phyloP scores from a whole-genome alignment of 1,140 invertebrate species.

The Probaryconus sp. region DNA sequence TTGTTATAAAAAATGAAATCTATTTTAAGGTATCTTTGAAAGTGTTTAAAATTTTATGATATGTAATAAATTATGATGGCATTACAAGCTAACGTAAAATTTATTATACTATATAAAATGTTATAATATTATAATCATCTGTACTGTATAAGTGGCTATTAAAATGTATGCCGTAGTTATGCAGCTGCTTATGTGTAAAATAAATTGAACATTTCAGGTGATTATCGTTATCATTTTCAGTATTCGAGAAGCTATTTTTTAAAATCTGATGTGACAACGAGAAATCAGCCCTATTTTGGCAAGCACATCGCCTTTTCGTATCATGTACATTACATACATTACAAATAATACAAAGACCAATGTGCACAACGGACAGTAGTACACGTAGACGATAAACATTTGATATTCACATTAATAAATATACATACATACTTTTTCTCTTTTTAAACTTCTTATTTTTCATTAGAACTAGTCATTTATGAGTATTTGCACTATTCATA shows the following conservation, averaged over 20 bases:
- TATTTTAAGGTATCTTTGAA: too few species aligned
- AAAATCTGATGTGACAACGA: constrained; percentile 7
- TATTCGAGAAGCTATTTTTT: constrained; percentile 31
- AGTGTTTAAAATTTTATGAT: too few species aligned
- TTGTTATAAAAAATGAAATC: too few species aligned
- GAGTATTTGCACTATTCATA: constrained; percentile 29
- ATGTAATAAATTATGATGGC: too few species aligned
- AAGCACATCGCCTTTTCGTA: constrained; percentile 22
- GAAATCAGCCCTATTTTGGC: constrained; percentile 6
- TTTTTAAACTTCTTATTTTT: too few species aligned
- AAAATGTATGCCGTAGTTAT: too few species aligned
- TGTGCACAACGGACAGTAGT: constrained; percentile 54
- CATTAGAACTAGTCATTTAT: constrained; percentile 19
- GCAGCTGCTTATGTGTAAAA: background rate
- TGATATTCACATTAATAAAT: constrained; percentile 47
- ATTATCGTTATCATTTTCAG: constrained; percentile 10
- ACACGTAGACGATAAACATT: constrained; percentile 42
- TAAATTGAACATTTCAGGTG: background rate
- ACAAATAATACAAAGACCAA: constrained; percentile 64
- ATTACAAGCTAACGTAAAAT: too few species aligned
- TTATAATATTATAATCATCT: too few species aligned
- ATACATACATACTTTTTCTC: constrained; percentile 29
- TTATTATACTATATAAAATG: too few species aligned
- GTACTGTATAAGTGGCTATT: too few species aligned
- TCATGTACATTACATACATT: constrained; percentile 61